Evolutionary conservation across 1,140 invertebrate species (phyloP), one percentile per base, ranked within the genome.

Genomic region (Tribolium madens): DNA sequence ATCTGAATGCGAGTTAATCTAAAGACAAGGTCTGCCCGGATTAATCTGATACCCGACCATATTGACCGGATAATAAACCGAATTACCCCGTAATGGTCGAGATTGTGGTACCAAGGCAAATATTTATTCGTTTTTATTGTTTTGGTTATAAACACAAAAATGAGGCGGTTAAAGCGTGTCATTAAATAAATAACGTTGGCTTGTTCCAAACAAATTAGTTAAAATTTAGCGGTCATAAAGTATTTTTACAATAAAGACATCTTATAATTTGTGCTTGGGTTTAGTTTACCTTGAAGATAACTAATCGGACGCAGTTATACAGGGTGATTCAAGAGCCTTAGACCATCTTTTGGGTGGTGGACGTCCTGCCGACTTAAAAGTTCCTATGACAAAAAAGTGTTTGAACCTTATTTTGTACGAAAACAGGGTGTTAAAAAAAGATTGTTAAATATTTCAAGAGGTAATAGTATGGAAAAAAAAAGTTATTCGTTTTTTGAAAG

Each of bases 71-170:
- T 33, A 64, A 64, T 33, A 15, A 10, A 64, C 21, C 26, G 26
- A 64, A 64, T 64, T 64, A 42, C 26, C 26, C 57, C n/a, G 14
- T 33, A 64, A 64, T 64, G 57, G 52, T 18, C 21, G 57, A 64
- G 57, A 33, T 64, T 33, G 26, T 33, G 57, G 57, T 64, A 33
- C 57, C 21, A 64, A 14, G 21, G 17, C 26, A 64, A 64, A 64
- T 64, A 64, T 64, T 64, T 64, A 64, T 64, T 10, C 57, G 17
- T 64, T 64, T 64, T 64, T 64, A 64, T 64, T 64, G 57, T 64
- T 64, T 14, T 33, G 13, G 57, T 26, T 33, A 64, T 64, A 33
- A 64, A 64, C 57, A 33, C 26, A 12, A 64, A 64, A 64, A 33
- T 42, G 9, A 33, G 21, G 17, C 10, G 18, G 53, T 60, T 52